phyloP scores from a whole-genome alignment of 2,797 vertebrate species.

The Acrossocheilus fasciatus region DNA sequence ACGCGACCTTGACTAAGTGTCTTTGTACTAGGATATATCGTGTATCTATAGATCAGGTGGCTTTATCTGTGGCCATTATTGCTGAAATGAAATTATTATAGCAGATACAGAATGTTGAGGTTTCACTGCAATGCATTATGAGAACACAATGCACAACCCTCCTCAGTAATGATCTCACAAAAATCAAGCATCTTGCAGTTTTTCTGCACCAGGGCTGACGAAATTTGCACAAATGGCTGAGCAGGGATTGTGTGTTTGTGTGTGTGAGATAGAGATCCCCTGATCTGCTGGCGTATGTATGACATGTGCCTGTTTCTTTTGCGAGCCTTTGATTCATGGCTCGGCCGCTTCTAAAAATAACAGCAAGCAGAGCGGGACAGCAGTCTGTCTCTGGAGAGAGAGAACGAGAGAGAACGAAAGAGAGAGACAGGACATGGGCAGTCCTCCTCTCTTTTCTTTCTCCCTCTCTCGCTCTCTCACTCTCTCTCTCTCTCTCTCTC shows the following conservation, averaged over 20 bases:
- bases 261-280: neutral
- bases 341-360: slow-evolving; percentile 80
- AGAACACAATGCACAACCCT: neutral
- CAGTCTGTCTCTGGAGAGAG: slow-evolving; percentile 35
- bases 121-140: neutral
- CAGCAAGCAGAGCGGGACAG: slow-evolving; percentile 55
- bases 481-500: slow-evolving; percentile 1
- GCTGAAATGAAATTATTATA: neutral
- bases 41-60: neutral
- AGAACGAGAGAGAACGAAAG: slow-evolving; percentile 14
- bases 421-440: slow-evolving; percentile 24
- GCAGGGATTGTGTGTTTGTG: neutral
- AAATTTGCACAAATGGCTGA: neutral
- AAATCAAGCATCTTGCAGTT: neutral
- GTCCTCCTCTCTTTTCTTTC: slow-evolving; percentile 1
- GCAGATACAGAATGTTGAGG: neutral
- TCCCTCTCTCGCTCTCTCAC: slow-evolving; percentile 13
- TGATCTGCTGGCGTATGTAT: slow-evolving; percentile 18
- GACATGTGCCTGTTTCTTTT: slow-evolving; percentile 66
- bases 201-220: neutral
- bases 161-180: neutral
- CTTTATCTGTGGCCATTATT: neutral
- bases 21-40: neutral
- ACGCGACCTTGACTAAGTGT: neutral
- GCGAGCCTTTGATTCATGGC: slow-evolving; percentile 75